Evolutionary conservation across 2,797 vertebrate species (phyloP), one percentile per base, ranked within the genome.

Genomic region (Falco biarmicus): DNA sequence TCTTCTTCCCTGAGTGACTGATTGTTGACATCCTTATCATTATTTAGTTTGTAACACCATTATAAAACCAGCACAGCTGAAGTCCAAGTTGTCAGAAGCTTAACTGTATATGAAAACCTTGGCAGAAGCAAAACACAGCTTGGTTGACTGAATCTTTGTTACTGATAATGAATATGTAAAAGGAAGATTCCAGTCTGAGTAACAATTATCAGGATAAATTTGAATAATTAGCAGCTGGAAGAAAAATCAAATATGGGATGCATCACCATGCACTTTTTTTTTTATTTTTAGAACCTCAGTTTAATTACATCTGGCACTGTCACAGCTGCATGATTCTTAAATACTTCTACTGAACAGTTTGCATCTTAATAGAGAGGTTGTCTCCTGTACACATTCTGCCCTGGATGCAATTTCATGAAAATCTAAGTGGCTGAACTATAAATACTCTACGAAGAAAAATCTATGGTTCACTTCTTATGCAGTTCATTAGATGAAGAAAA

Each of bases 281-380:
- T 91, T 86, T 82, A 90, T 92, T 92, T 95, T 93, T 97, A 92
- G 84, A 89, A 70, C 34, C 15, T 64, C n/a, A 34, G 39, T 84
- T 89, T 95, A 77, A 95, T 95, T 92, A 89, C 11, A 8, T 85
- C 81, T 89, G 91, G 47, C 43, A 34, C 47, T 76, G 47, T 74
- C 78, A 92, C 78, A 93, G 84, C 75, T 93, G 47, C 54, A 37
- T 32, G 43, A 84, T 93, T 95, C 81, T 95, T 79, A 85, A 92
- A 80, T 56, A 85, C 20, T 89, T 92, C 26, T 63, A 63, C 21
- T 54, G 56, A 79, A 21, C 22, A 48, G 18, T 82, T 65, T 84
- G 81, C 74, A 92, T 96, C 59, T 87, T 94, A 75, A 78, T 71
- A 65, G 57, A 54, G 22, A 84, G 12, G 18, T 32, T 94, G 60